Evolutionary conservation across 2,113 vertebrate species (phyloP).

Genomic region (Montifringilla adamsi): DNA sequence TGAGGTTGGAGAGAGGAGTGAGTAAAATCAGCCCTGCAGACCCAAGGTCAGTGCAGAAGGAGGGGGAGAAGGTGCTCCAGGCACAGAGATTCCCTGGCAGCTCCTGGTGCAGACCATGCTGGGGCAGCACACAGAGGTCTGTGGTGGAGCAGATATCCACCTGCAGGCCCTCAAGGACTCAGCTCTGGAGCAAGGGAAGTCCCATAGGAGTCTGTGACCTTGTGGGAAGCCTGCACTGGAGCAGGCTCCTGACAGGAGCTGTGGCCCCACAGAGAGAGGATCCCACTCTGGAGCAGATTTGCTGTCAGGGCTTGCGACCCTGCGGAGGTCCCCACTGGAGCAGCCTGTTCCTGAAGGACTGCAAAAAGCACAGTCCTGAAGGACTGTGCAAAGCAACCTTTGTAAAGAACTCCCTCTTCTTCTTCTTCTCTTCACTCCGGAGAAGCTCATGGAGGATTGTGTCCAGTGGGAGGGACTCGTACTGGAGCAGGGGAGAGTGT

Average conservation of each 20-base stretch:
- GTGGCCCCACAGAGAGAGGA: background rate
- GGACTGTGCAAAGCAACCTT: background rate
- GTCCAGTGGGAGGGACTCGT: background rate
- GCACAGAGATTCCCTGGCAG: background rate
- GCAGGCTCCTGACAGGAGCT: background rate
- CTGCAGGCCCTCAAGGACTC: background rate
- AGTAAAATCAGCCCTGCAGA: background rate
- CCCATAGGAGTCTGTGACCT: background rate
- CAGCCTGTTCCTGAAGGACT: background rate
- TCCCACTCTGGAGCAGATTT: background rate
- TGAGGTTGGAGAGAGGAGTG: background rate
- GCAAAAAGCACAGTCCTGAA: too few species aligned
- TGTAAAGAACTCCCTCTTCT: background rate
- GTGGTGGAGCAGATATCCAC: background rate
- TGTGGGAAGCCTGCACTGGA: background rate
- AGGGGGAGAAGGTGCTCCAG: background rate
- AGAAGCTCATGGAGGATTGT: background rate
- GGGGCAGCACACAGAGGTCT: background rate
- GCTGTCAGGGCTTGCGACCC: background rate
- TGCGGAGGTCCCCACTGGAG: fast-evolving
- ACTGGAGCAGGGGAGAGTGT: background rate
- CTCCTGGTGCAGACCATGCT: background rate
- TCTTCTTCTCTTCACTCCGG: too few species aligned
- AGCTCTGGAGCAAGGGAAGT: background rate
- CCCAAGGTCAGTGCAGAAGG: background rate